Evolutionary conservation across 2,888 invertebrate genomes (phyloP).

Genomic region (Pollenia griseotomentosa): DNA sequence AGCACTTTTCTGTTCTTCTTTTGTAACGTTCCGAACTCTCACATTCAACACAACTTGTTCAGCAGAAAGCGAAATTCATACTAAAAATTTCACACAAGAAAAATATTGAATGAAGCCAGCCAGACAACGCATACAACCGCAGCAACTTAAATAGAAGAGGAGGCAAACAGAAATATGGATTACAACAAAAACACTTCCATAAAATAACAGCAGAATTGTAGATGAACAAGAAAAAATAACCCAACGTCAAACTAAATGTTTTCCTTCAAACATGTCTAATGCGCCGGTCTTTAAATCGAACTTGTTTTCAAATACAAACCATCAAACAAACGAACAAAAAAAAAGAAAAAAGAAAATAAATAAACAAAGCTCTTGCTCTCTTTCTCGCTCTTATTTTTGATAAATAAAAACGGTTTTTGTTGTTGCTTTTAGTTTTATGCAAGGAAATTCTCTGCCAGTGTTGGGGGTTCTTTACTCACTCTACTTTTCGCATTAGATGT

Average conservation of each 20-base stretch:
- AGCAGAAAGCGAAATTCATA: conserved; percentile 84
- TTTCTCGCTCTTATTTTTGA: conserved; percentile 15
- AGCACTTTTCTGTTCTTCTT: conserved; percentile 13
- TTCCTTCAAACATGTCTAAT: conserved; percentile 63
- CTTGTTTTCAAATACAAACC: conserved; percentile 27
- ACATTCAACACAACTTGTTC: conserved; percentile 80
- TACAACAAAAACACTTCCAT: conserved; percentile 45
- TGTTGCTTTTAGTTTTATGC: background rate
- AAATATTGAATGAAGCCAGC: conserved; percentile 75
- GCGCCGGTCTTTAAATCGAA: conserved; percentile 67
- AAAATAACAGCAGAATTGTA: conserved; percentile 13
- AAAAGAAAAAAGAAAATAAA: background rate
- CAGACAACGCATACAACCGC: conserved; percentile 67
- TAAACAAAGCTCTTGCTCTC: conserved; percentile 40
- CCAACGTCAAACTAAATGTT: conserved; percentile 24
- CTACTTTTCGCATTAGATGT: conserved; percentile 61
- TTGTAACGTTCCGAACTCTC: conserved; percentile 74
- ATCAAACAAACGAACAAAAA: conserved; percentile 20
- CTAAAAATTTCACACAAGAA: conserved; percentile 78
- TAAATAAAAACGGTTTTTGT: background rate
- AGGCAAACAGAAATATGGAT: conserved; percentile 15
- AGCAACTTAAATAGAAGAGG: conserved; percentile 33
- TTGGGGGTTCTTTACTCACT: conserved; percentile 58
- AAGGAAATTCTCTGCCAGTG: conserved; percentile 50
- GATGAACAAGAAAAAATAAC: background rate